Percentiles rank a stretch among this genome's conserved stretches.
These are phyloP conservation scores for Sebastes cheni DNA, from an alignment of 2,797 vertebrate genomes.

Conservation along the genomic window DNA sequence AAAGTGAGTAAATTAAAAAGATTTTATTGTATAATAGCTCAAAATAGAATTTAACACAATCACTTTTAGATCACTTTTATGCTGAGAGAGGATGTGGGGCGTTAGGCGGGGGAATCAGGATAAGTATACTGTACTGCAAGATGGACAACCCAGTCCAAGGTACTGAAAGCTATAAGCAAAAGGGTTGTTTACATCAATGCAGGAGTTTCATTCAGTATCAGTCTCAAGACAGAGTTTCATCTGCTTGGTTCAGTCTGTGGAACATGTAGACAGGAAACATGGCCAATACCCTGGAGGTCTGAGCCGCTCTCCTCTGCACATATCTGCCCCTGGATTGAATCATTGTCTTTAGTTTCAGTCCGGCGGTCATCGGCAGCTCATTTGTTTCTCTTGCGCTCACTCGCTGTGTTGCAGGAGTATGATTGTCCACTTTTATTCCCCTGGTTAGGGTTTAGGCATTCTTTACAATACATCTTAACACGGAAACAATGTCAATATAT, in stretches of 20 bases:
- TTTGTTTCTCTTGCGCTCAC: constrained; percentile 36
- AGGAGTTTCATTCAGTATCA: constrained; percentile 60
- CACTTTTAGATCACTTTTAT: constrained; percentile 74
- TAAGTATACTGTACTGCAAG: constrained; percentile 62
- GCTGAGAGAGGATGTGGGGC: constrained; percentile 61
- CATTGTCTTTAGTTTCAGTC: constrained; percentile 49
- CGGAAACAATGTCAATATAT: constrained; percentile 80
- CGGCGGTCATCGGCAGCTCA: constrained; percentile 26
- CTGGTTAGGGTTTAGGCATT: constrained; percentile 60
- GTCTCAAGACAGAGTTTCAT: constrained; percentile 57
- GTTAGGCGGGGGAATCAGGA: constrained; percentile 69
- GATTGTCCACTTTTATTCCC: constrained; percentile 71
- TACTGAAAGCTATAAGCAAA: constrained; percentile 68
- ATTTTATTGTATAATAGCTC: constrained; percentile 86
- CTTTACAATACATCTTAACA: constrained; percentile 75
- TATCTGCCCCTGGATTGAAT: constrained; percentile 42
- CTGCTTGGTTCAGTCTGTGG: constrained; percentile 48
- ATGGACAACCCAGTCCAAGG: constrained; percentile 59
- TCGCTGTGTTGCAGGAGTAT: constrained; percentile 38
- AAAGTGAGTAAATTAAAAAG: constrained; percentile 77
- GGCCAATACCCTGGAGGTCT: constrained; percentile 47
- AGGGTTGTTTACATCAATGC: constrained; percentile 72
- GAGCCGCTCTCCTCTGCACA: constrained; percentile 38
- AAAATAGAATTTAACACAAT: constrained; percentile 88
- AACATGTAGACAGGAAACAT: constrained; percentile 45